These are phyloP conservation scores for Pristiophorus japonicus DNA, from an alignment of 2,113 vertebrate genomes.

Conservation along the genomic window DNA sequence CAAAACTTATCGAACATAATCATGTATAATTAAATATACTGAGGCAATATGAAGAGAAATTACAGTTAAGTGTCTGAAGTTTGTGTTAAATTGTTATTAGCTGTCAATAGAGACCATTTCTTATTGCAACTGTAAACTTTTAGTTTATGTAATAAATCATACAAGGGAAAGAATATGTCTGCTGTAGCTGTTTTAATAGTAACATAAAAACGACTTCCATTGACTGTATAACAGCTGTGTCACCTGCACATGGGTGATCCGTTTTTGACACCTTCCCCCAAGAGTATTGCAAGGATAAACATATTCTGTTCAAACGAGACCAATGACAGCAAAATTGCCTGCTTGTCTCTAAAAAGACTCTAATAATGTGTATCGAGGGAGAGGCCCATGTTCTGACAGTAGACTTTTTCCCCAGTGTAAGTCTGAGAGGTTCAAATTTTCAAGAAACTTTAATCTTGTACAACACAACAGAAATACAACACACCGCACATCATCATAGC, in stretches of 20 bases:
- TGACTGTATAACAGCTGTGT: conserved; percentile 58
- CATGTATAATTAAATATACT: background rate
- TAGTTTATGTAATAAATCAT: conserved; percentile 30
- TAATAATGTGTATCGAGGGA: conserved; percentile 91
- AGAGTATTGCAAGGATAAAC: conserved; percentile 73
- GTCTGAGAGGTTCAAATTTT: conserved; percentile 36
- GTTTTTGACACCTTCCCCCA: conserved; percentile 71
- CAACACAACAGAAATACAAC: conserved; percentile 20
- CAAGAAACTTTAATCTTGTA: conserved; percentile 35
- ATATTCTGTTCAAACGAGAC: conserved; percentile 86
- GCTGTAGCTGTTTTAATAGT: conserved; percentile 28
- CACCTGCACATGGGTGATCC: conserved; percentile 72
- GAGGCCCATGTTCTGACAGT: conserved; percentile 71
- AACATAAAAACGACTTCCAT: conserved; percentile 38
- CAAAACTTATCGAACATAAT: background rate
- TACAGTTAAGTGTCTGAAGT: background rate
- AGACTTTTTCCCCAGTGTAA: conserved; percentile 66
- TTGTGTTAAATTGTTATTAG: background rate
- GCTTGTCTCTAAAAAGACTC: conserved; percentile 88
- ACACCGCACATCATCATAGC: background rate
- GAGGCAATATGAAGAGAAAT: background rate
- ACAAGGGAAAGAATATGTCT: conserved; percentile 10
- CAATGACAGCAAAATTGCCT: conserved; percentile 89
- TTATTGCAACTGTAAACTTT: conserved; percentile 1
- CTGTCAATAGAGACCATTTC: conserved; percentile 11